Evolutionary conservation across 2,888 invertebrate genomes (phyloP).

Genomic region (Biston stratarius): DNA sequence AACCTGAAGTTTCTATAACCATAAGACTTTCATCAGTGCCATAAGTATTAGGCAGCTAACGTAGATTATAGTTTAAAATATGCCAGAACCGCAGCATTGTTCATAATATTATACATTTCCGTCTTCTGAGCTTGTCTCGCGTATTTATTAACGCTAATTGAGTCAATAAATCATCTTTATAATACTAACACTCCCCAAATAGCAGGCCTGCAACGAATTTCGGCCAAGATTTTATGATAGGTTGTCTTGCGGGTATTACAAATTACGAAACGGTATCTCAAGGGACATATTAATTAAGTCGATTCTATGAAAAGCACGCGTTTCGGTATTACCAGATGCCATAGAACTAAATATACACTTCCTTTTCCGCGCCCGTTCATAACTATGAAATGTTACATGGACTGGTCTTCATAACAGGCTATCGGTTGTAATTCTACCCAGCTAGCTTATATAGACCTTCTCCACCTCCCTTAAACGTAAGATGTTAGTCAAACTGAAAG

Average conservation of each 20-base stretch:
- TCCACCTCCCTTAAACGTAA: constrained; percentile 55
- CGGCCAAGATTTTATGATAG: constrained; percentile 62
- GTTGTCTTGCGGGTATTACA: constrained; percentile 64
- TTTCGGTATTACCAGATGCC: constrained; percentile 77
- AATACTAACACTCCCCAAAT: constrained; percentile 49
- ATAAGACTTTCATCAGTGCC: constrained; percentile 41
- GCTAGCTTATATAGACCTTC: constrained; percentile 64
- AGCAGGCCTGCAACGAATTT: constrained; percentile 51
- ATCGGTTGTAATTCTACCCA: constrained; percentile 73
- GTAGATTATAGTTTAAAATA: constrained; percentile 47
- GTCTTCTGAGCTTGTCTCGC: constrained; percentile 47
- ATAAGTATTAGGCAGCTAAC: constrained; percentile 38
- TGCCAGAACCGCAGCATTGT: constrained; percentile 52
- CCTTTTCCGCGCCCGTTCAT: constrained; percentile 81
- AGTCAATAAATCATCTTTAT: constrained; percentile 54
- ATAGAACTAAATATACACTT: constrained; percentile 81
- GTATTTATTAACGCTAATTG: constrained; percentile 56
- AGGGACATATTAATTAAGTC: constrained; percentile 80
- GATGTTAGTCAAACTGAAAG: constrained; percentile 57
- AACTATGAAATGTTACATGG: constrained; percentile 81
- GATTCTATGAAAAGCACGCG: constrained; percentile 77
- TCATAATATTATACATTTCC: constrained; percentile 55
- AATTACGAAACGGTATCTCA: constrained; percentile 72
- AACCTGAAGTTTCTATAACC: constrained; percentile 21
- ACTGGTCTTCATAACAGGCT: constrained; percentile 78